Base-by-base conservation (phyloP, 2,797 vertebrate genomes). In the Alcedo atthis region DNA sequence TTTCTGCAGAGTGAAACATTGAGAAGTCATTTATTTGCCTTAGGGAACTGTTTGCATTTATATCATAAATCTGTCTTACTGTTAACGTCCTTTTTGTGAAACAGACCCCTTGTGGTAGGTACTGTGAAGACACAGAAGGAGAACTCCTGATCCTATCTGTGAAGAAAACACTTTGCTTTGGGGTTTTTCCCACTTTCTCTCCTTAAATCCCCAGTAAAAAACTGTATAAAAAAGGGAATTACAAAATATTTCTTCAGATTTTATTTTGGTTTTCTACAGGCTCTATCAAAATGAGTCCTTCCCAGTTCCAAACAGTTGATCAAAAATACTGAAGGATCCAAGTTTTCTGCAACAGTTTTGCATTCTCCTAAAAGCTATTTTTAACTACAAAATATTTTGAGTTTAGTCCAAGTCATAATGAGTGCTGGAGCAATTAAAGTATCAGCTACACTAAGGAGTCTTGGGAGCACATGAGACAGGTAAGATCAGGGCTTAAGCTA, bases 401-500 rank as follows among this genome's bases (percentile, higher is more conserved):
- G 75, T 93, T 81, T 68, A 58, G 51, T 90, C 88, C 90, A 93
- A 89, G 75, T 90, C 71, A 61, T 92, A 90, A 88, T 81, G 69
- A 91, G 26, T 74, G 20, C 66, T 75, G 94, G 86, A 94, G 66
- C 83, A 94, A 95, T 94, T 95, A 94, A 93, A 90, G 83, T 80
- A 87, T 93, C 81, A 87, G 83, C 43, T 66, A 66, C 51, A 92
- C 12, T 77, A 85, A 82, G 81, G 75, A 91, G 90, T 77, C 88
- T 85, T 70, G 68, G 78, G 85, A 88, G 64, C 79, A 62, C 58
- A 87, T 91, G 90, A 95, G 94, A 92, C 78, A 87, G 82, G 67
- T 74, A 89, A 90, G 81, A 92, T 94, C 91, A 89, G 69, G 53
- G 73, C 73, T 94, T 92, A 95, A 95, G 93, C 92, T 94, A 55